Base-by-base conservation (phyloP, 2,797 vertebrate genomes). In the Xenentodon cancila region DNA sequence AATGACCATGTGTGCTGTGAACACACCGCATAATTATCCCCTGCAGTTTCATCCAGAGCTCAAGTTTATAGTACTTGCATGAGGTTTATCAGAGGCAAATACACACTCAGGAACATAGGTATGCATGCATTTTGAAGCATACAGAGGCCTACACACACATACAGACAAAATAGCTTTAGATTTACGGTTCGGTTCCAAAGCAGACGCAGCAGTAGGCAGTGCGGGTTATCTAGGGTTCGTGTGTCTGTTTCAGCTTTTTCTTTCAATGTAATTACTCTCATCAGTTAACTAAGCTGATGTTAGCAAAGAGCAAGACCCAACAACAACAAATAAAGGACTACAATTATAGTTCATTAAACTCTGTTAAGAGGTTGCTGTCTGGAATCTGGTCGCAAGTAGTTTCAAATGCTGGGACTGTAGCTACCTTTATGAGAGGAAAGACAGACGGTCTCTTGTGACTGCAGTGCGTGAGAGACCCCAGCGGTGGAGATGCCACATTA, bases 141-240 rank as follows among this genome's bases (percentile, higher is more conserved):
- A 40, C 4, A 15, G 37, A 40, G 8, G 37, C 3, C 0, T 40
- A 27, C 12, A 70, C 18, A 15, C 21, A 68, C 19, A 21, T 37
- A 49, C 7, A 8, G n/a, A 56, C 1, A 9, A 7, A 19, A 53
- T 4, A 19, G 60, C 73, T 66, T 61, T 71, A 43, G 13, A 40
- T 60, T 76, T 59, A 68, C 49, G 59, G 52, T 59, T 50, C 22
- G 71, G 48, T 51, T 72, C 43, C 40, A 46, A 22, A 16, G 48
- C 64, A 74, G 77, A 77, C 68, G 64, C 80, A 81, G 81, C 79
- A 81, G 79, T 68, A 82, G 87, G 80, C 71, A 67, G 56, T 65
- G 61, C 77, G 73, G 34, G 54, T 66, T 18, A 63, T 70, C 66
- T 63, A 77, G 7, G 53, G 66, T 79, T 82, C 73, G 87, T 67